Percentiles rank a stretch among this genome's conserved stretches.
Evolutionary conservation across 2,113 vertebrate genomes (phyloP).

Genomic region (Varanus salvator): DNA sequence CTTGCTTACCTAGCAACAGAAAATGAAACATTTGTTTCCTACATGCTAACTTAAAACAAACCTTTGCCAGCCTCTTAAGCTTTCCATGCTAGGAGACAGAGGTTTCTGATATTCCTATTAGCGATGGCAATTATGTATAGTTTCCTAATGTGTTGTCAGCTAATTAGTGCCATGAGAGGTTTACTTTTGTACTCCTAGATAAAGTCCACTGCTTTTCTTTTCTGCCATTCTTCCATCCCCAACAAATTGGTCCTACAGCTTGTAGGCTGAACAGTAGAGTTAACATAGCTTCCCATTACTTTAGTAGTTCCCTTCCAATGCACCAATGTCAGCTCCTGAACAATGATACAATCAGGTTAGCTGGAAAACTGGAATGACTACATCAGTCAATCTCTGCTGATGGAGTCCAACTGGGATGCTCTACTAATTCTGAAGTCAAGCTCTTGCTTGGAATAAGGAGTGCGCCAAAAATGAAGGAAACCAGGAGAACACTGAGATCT

Average conservation of each 20-base stretch:
- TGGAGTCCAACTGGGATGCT: not conserved
- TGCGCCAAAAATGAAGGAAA: not conserved
- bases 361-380: slow-evolving; percentile 37
- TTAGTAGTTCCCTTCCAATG: slow-evolving; percentile 36
- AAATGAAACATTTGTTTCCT: slow-evolving; percentile 38
- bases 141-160: not conserved
- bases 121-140: not conserved
- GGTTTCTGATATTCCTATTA: fast-evolving
- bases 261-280: slow-evolving; percentile 2
- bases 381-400: not conserved
- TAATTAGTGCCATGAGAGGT: slow-evolving; percentile 15
- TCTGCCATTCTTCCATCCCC: not conserved
- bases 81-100: not conserved
- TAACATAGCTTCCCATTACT: slow-evolving; percentile 11
- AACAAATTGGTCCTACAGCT: slow-evolving; percentile 19
- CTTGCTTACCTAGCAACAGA: slow-evolving; percentile 31
- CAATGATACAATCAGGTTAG: slow-evolving; percentile 36
- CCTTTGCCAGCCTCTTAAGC: slow-evolving; percentile 32
- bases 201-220: slow-evolving; percentile 36
- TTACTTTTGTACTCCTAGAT: slow-evolving; percentile 14
- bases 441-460: not conserved
- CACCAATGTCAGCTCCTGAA: slow-evolving; percentile 46
- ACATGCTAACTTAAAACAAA: slow-evolving; percentile 40
- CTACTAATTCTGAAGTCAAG: not conserved
- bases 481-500: slow-evolving; percentile 1